Base-by-base conservation (phyloP, 2,888 invertebrate genomes). In the Pyrocoelia pectoralis region DNA sequence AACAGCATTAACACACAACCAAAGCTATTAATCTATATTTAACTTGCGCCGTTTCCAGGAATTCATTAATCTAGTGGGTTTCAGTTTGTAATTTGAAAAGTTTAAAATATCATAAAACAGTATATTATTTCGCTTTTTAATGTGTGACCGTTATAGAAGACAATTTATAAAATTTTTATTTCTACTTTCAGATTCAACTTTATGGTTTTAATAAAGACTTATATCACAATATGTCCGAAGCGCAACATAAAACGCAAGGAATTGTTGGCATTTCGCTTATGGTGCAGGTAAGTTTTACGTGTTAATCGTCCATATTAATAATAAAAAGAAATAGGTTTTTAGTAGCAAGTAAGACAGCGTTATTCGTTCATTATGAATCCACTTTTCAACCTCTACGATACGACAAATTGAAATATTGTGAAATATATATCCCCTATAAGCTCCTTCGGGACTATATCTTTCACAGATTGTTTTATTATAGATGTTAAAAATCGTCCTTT, bases 181-280 rank as follows among this genome's bases (percentile, higher is more conserved):
- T 17, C 9, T 41, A n/a, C 66, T 84, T 83, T 49, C 87, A 98
- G 97, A 93, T 98, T 74, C 98, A 98, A 83, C 85, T 98, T 61
- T 94, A 97, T 74, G 98, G 97, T 1, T 98, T 95, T 85, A 98
- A 98, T 82, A 94, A 94, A 69, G 97, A 98, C 81, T 85, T 98
- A 56, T 98, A 98, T 82, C 93, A 93, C 80, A 98, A 98, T 81
- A 94, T 97, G 91, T 93, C 95, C 19, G 95, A 97, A 80, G 98
- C 98, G 3, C 94, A 94, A 76, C 94, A 94, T 81, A 95, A 96
- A 80, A 95, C 97, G n/a, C 94, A 97, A 79, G 98, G 98, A 65
- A 89, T 98, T 70, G 94, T 97, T 13, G 97, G 93, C 17, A 92
- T 98, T 71, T 94, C 97, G 12, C 85, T 98, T 51, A 95, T 98